These are phyloP conservation scores for Xenopus petersii DNA, from an alignment of 2,797 vertebrate genomes.

Conservation along the genomic window DNA sequence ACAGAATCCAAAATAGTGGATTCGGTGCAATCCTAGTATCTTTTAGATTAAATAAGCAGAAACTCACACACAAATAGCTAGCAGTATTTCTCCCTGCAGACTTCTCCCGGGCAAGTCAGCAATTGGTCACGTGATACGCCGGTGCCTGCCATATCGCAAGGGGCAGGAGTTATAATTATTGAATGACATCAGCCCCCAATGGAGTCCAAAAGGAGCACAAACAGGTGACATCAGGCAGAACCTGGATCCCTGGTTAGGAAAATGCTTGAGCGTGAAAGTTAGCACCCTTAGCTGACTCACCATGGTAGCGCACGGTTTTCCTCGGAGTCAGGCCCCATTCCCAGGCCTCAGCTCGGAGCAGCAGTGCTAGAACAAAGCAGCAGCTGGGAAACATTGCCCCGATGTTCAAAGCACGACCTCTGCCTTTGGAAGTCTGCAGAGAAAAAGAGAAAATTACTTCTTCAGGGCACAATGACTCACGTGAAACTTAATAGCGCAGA, in stretches of 20 bases:
- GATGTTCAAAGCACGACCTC: not conserved
- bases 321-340: slow-evolving; percentile 63
- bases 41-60: too few species aligned
- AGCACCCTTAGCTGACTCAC: slow-evolving; percentile 51
- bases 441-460: not conserved
- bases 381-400: slow-evolving; percentile 35
- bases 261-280: not conserved
- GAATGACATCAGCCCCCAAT: slow-evolving; percentile 36
- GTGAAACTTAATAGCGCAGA: not conserved
- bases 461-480: not conserved
- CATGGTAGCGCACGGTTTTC: slow-evolving; percentile 61
- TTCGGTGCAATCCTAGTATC: too few species aligned
- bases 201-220: slow-evolving; percentile 25
- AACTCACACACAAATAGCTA: too few species aligned
- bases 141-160: slow-evolving; percentile 1
- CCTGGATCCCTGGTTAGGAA: not conserved
- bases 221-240: slow-evolving; percentile 41
- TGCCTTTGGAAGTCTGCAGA: slow-evolving; percentile 29
- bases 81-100: not conserved
- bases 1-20: too few species aligned
- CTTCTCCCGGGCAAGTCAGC: not conserved
- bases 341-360: slow-evolving; percentile 51
- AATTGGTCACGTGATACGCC: slow-evolving; percentile 8
- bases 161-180: slow-evolving; percentile 35
- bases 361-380: slow-evolving; percentile 34